phyloP scores from a whole-genome alignment of 2,113 vertebrate species.

The Ibidorhyncha struthersii region DNA sequence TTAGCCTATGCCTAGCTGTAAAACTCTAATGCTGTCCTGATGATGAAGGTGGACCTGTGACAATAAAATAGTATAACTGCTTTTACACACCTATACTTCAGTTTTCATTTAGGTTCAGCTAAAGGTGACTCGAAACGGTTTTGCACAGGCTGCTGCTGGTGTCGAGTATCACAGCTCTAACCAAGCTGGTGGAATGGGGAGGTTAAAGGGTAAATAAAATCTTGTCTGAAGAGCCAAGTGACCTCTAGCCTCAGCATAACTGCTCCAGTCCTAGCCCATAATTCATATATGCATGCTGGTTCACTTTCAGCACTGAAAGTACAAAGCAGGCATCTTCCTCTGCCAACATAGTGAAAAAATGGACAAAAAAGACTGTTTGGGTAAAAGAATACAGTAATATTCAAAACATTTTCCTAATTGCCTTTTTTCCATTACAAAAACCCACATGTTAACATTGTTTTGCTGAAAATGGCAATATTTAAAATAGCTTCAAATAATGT shows the following conservation, averaged over 20 bases:
- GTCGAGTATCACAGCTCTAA: neutral
- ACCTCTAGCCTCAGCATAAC: neutral
- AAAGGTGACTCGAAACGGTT: neutral
- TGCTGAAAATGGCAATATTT: slow-evolving; percentile 23
- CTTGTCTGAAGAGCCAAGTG: neutral
- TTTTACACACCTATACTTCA: neutral
- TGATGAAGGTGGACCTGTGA: neutral
- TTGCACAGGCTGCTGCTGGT: neutral
- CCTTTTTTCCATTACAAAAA: neutral
- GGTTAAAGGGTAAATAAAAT: neutral
- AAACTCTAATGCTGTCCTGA: neutral
- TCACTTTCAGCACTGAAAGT: neutral
- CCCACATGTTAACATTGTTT: neutral
- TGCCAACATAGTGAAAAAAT: neutral
- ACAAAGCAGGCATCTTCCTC: neutral
- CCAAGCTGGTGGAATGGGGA: neutral
- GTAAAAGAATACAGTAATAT: neutral
- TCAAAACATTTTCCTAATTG: neutral
- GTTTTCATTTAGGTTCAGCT: neutral
- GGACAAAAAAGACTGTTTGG: neutral
- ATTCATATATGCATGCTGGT: neutral
- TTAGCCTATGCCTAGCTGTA: neutral
- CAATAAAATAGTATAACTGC: neutral
- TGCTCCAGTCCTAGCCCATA: neutral
- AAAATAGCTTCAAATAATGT: slow-evolving; percentile 52